These are phyloP conservation scores for Egretta garzetta DNA, from an alignment of 2,113 vertebrate species.

Conservation along the genomic window DNA sequence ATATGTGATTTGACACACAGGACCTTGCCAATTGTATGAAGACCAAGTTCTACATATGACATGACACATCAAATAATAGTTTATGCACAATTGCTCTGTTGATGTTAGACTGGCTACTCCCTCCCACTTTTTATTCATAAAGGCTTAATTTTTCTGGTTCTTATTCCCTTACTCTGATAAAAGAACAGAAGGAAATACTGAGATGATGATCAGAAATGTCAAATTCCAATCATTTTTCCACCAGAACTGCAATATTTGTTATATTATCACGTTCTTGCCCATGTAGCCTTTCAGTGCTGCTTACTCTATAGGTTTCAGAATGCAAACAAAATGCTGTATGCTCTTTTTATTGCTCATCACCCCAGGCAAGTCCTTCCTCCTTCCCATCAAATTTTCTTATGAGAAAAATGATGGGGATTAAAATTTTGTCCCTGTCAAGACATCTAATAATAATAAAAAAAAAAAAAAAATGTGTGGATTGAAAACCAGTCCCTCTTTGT, in stretches of 20 bases:
- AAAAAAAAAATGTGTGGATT: neutral
- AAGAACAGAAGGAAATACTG: neutral
- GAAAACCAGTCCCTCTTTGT: neutral
- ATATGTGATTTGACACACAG: accelerated
- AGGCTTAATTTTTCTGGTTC: neutral
- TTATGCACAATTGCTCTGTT: neutral
- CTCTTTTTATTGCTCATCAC: neutral
- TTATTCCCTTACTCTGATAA: neutral
- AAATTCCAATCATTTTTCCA: neutral
- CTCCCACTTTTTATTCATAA: neutral
- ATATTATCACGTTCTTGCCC: neutral
- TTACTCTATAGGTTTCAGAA: neutral
- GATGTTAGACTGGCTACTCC: neutral
- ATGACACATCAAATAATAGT: neutral
- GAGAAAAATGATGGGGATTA: neutral
- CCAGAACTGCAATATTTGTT: neutral
- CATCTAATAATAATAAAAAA: neutral
- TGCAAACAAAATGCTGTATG: neutral
- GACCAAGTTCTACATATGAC: neutral
- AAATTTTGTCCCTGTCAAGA: neutral
- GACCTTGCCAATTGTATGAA: neutral
- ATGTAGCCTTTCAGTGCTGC: neutral
- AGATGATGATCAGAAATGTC: neutral
- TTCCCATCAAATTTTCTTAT: neutral
- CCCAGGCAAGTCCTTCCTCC: neutral